Evolutionary conservation across 2,888 invertebrate species (phyloP).

Genomic region (Scelioninae gen. 2): DNA sequence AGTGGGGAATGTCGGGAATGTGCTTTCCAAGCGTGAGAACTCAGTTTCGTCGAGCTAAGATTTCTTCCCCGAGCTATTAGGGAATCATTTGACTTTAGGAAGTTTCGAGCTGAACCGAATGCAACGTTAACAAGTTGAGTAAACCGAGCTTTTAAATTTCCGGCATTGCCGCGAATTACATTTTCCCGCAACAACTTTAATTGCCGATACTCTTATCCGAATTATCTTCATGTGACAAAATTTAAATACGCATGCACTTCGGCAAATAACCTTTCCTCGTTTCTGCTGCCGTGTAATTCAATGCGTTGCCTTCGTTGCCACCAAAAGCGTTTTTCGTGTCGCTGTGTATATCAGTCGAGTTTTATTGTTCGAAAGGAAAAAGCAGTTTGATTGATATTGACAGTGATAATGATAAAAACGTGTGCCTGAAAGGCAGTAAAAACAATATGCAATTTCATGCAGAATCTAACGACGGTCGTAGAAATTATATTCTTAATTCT

Average conservation of each 20-base stretch:
- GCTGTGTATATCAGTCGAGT: too few relatives aligned
- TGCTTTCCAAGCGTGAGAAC: slow-evolving; percentile 69
- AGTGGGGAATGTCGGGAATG: slow-evolving; percentile 56
- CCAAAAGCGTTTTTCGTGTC: too few relatives aligned
- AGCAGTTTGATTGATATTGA: too few relatives aligned
- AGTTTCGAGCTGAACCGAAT: slow-evolving; percentile 61
- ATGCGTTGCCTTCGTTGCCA: too few relatives aligned
- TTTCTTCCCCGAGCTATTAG: slow-evolving; percentile 72
- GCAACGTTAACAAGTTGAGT: slow-evolving; percentile 41
- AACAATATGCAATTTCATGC: too few relatives aligned
- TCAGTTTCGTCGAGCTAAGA: slow-evolving; percentile 64
- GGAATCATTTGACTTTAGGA: slow-evolving; percentile 71
- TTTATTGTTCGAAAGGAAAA: too few relatives aligned
- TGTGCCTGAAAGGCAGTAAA: too few relatives aligned
- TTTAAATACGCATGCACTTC: slow-evolving; percentile 11
- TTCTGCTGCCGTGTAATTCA: neutral
- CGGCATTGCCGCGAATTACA: slow-evolving; percentile 10
- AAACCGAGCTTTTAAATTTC: slow-evolving; percentile 56
- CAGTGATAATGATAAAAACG: too few relatives aligned
- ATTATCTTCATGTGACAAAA: slow-evolving; percentile 30
- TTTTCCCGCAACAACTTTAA: slow-evolving; percentile 35
- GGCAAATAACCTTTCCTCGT: neutral
- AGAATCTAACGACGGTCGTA: too few relatives aligned
- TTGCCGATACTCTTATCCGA: slow-evolving; percentile 40
- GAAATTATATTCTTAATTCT: too few relatives aligned